Conservation (phyloP, 2,888 invertebrate species). For the Ichneumon xanthorius region DNA sequence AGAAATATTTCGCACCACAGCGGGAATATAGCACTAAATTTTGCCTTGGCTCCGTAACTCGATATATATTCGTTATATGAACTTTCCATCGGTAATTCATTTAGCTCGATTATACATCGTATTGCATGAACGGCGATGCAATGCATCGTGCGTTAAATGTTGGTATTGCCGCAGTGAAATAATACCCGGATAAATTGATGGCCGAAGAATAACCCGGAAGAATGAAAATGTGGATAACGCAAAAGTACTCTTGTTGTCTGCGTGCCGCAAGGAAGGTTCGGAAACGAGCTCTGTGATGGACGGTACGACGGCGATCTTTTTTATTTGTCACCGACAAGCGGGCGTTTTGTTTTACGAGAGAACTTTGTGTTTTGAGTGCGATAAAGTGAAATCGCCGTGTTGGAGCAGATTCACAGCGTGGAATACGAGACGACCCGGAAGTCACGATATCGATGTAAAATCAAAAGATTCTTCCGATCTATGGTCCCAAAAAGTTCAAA, state of each 20-base stretch:
- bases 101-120: slow-evolving; percentile 47
- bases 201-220: slow-evolving; percentile 23
- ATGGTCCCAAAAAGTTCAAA: background rate
- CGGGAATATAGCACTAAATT: slow-evolving; percentile 54
- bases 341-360: background rate
- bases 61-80: slow-evolving; percentile 55
- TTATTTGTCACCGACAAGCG: background rate
- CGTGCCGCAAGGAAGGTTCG: background rate
- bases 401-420: background rate
- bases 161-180: slow-evolving; percentile 7
- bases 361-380: background rate
- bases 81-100: slow-evolving; percentile 62
- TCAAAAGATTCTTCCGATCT: background rate
- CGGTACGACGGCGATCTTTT: background rate
- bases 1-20: slow-evolving; percentile 53
- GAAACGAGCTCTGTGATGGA: background rate
- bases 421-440: background rate
- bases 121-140: background rate
- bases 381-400: background rate
- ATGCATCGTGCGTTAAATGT: slow-evolving; percentile 5
- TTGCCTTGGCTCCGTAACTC: slow-evolving; percentile 38
- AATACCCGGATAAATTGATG: slow-evolving; percentile 35
- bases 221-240: background rate
- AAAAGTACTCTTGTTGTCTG: background rate
- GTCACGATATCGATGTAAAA: background rate